These are phyloP conservation scores for Cynopterus sphinx DNA, from an alignment of 2,797 vertebrate species.

Conservation along the genomic window DNA sequence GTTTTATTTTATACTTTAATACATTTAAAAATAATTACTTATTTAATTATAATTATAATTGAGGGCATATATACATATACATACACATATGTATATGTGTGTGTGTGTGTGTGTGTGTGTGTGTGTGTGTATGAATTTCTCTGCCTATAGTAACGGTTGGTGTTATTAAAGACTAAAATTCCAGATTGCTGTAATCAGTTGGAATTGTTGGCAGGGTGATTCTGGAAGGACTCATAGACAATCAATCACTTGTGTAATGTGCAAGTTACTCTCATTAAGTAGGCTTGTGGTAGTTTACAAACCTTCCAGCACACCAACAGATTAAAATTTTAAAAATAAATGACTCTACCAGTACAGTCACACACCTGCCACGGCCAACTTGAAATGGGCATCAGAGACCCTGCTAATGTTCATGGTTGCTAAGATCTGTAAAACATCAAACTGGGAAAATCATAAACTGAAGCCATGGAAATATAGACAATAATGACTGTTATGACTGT, in stretches of 20 bases:
- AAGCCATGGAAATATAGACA: background rate
- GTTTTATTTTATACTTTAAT: background rate
- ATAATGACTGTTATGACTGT: background rate
- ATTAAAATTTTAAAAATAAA: background rate
- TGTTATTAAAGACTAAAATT: background rate
- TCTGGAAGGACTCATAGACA: background rate
- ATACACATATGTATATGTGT: too few species aligned
- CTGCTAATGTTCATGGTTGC: background rate
- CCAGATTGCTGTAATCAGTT: background rate
- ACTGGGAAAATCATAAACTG: background rate
- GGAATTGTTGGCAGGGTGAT: background rate
- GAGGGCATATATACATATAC: background rate
- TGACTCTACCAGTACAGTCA: background rate
- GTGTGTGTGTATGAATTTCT: background rate
- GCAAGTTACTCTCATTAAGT: background rate
- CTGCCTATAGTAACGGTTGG: background rate
- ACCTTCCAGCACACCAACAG: background rate
- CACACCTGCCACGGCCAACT: background rate
- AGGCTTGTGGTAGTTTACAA: background rate
- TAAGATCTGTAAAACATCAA: background rate
- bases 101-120: background rate
- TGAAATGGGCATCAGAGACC: background rate
- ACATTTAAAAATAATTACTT: background rate
- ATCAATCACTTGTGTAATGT: background rate
- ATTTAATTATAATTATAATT: background rate